These are phyloP conservation scores for Harmothoe impar DNA, from an alignment of 2,888 invertebrate species.

Conservation along the genomic window DNA sequence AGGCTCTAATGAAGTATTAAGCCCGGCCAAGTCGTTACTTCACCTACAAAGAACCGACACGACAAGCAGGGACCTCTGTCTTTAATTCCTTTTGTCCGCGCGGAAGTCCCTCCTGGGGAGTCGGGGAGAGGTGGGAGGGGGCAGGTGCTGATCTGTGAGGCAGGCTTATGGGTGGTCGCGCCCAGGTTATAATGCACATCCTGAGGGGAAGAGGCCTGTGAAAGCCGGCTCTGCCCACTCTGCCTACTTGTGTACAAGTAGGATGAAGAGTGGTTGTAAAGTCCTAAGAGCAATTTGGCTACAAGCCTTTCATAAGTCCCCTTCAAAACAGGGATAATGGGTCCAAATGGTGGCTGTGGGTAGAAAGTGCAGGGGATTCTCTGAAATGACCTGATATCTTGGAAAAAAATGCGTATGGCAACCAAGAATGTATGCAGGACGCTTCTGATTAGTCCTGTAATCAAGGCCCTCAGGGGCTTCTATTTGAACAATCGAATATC, in stretches of 20 bases:
- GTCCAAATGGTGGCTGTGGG: not conserved
- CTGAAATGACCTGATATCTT: not conserved
- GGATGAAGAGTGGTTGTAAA: not conserved
- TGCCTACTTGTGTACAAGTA: not conserved
- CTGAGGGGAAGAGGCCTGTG: not conserved
- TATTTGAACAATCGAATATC: no score
- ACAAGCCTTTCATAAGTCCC: no score
- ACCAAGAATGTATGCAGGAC: no score
- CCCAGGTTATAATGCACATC: conserved; percentile 6
- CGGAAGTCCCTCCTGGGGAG: not conserved
- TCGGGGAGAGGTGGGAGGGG: not conserved
- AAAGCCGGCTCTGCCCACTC: not conserved
- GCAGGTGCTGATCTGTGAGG: not conserved
- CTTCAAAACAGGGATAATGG: no score
- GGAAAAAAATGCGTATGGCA: no score
- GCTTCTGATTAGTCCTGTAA: no score
- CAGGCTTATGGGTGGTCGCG: not conserved
- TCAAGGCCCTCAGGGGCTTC: no score
- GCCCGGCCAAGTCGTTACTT: not conserved
- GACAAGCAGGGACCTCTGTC: not conserved
- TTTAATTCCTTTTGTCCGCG: conserved; percentile 48
- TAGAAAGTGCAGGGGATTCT: not conserved
- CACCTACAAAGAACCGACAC: conserved; percentile 35
- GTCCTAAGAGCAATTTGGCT: no score
- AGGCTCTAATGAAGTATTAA: conserved; percentile 43